phyloP scores from a whole-genome alignment of 2,113 vertebrate genomes.

The Hiodon alosoides region DNA sequence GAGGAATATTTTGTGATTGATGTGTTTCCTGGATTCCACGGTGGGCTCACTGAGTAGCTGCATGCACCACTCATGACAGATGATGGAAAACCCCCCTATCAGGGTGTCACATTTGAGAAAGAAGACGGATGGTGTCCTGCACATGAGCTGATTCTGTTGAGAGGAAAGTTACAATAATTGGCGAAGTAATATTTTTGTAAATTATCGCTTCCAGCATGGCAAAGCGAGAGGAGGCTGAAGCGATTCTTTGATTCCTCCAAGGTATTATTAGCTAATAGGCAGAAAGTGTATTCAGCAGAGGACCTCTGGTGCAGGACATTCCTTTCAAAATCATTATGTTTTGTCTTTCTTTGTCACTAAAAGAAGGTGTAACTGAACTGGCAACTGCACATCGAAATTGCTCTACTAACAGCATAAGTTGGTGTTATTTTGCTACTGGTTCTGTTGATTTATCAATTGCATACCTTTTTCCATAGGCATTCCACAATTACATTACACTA shows the following conservation, averaged over 20 bases:
- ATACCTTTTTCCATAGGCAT: no score
- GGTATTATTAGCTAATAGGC: not conserved
- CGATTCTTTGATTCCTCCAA: not conserved
- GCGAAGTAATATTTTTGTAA: slow-evolving; percentile 49
- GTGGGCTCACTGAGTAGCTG: slow-evolving; percentile 61
- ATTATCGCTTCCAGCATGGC: slow-evolving; percentile 34
- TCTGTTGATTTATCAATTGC: no score
- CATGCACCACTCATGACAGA: slow-evolving; percentile 69
- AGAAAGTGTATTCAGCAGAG: not conserved
- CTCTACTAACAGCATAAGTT: not conserved
- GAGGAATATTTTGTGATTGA: slow-evolving; percentile 57
- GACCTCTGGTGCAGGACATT: no score
- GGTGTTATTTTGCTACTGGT: no score
- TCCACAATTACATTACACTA: no score
- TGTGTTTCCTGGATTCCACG: slow-evolving; percentile 56
- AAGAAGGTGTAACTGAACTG: not conserved
- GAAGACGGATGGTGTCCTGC: slow-evolving; percentile 62
- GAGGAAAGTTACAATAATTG: slow-evolving; percentile 57
- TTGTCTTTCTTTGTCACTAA: not conserved
- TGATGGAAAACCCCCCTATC: slow-evolving; percentile 67
- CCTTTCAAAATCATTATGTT: no score
- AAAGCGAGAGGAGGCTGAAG: slow-evolving; percentile 29
- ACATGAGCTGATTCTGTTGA: slow-evolving; percentile 65
- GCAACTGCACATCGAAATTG: not conserved
- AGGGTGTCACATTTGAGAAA: slow-evolving; percentile 56